Percentiles rank a stretch among this genome's conserved stretches.
phyloP scores from a whole-genome alignment of 2,888 invertebrate genomes.

The Cancer borealis region DNA sequence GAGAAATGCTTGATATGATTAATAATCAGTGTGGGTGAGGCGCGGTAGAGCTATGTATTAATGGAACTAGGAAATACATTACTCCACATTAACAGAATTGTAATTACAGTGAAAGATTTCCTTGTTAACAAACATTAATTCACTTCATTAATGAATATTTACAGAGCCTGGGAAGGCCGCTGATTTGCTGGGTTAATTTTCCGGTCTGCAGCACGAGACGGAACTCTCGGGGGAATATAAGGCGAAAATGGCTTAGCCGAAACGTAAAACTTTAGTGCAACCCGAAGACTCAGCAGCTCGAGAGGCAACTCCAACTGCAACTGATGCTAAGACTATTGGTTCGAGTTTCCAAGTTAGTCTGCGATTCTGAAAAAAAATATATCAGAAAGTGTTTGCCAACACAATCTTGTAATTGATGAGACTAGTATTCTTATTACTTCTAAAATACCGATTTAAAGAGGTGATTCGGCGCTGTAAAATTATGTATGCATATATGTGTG shows the following conservation, averaged over 20 bases:
- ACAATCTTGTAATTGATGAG: not conserved
- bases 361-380: not conserved
- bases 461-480: not conserved
- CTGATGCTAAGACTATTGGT: constrained; percentile 32
- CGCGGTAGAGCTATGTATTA: not conserved
- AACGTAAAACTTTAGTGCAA: constrained; percentile 21
- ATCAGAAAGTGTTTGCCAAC: not conserved
- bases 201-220: constrained; percentile 28
- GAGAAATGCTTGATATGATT: constrained; percentile 43
- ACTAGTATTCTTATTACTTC: not conserved
- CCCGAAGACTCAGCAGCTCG: constrained; percentile 20
- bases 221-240: constrained; percentile 17
- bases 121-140: constrained; percentile 45
- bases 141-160: constrained; percentile 43
- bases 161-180: constrained; percentile 29
- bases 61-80: not conserved
- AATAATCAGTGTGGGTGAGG: constrained; percentile 30
- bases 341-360: constrained; percentile 32
- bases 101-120: constrained; percentile 37
- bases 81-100: constrained; percentile 38
- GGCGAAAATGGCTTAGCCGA: not conserved
- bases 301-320: constrained; percentile 30
- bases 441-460: not conserved
- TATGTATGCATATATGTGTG: not conserved
- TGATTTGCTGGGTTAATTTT: constrained; percentile 39